Percentiles rank a stretch among this genome's conserved stretches.
Conservation (phyloP, 2,113 vertebrate species). For the Microtus montanus region DNA sequence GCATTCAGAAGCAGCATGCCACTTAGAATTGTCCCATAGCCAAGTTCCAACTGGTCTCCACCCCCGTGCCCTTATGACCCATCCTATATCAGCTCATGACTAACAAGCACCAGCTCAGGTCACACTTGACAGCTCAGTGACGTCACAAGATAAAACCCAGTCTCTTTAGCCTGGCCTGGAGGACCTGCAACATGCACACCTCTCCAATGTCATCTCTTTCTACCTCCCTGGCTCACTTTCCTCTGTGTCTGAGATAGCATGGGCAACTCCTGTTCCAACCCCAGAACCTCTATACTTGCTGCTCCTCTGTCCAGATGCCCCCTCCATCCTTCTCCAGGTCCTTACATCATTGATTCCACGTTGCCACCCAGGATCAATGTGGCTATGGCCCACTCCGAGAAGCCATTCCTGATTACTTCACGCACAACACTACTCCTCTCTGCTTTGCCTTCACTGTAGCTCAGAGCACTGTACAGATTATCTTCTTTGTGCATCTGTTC, state of each 20-base stretch:
- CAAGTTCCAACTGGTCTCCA: not conserved
- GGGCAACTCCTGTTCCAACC: not conserved
- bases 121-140: not conserved
- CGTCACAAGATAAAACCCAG: not conserved
- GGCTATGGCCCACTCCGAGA: not conserved
- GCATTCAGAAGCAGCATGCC: not conserved
- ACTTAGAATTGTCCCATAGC: too few species aligned
- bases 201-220: not conserved
- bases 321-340: not conserved
- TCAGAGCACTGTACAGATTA: too few species aligned
- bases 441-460: not conserved
- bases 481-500: not conserved
- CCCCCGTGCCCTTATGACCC: not conserved
- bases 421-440: too few species aligned
- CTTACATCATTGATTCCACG: not conserved
- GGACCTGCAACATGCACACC: not conserved
- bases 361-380: not conserved
- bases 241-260: not conserved
- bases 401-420: not conserved
- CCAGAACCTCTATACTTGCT: not conserved
- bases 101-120: not conserved
- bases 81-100: too few species aligned
- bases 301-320: not conserved
- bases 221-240: not conserved
- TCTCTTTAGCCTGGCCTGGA: not conserved